Evolutionary conservation across 1,140 invertebrate species (phyloP), one percentile per base, ranked within the genome.

Genomic region (Heliconius congener): DNA sequence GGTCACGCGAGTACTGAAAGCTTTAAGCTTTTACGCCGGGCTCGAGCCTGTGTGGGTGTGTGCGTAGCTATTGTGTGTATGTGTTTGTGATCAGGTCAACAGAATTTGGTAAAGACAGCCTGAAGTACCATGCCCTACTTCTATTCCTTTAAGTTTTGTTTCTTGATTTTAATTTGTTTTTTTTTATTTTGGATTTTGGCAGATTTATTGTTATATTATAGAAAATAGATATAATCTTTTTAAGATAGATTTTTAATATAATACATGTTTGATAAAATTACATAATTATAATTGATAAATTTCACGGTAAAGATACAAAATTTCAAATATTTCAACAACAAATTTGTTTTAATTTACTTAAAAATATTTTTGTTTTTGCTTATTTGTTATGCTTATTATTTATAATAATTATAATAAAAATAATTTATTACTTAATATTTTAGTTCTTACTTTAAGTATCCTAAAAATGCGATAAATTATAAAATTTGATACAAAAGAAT

Each of bases 21-120:
- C 74, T 72, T 50, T 30, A 66, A 66, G 60, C 60, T 66, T 66
- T 66, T 52, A 72, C 75, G 78, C 76, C 81, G 60, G 81, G 79
- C 71, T 34, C 72, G 66, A 72, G 37, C 30, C 27, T 79, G 79
- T 83, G 83, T 83, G 81, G 39, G 52, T 80, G 80, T 78, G 74
- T 76, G 73, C 23, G 66, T 82, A 83, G 85, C 79, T 72, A 81
- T 74, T 82, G 50, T 79, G 30, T 30, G 23, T 8, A 6, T 73
- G 85, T 86, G 85, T 84, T 81, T 39, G 83, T 79, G 81, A 83
- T 82, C 83, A 88, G 87, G 87, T 87, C 87, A 88, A 85, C 85
- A 86, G 87, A 85, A 87, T 87, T 88, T 84, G 85, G 85, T 87
- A 83, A 81, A 88, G 87, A 88, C 84, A 84, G 83, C 83, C 80